Percentiles rank a stretch among this genome's conserved stretches.
These are phyloP conservation scores for Daboia siamensis DNA, from an alignment of 2,113 vertebrate species.

Conservation along the genomic window DNA sequence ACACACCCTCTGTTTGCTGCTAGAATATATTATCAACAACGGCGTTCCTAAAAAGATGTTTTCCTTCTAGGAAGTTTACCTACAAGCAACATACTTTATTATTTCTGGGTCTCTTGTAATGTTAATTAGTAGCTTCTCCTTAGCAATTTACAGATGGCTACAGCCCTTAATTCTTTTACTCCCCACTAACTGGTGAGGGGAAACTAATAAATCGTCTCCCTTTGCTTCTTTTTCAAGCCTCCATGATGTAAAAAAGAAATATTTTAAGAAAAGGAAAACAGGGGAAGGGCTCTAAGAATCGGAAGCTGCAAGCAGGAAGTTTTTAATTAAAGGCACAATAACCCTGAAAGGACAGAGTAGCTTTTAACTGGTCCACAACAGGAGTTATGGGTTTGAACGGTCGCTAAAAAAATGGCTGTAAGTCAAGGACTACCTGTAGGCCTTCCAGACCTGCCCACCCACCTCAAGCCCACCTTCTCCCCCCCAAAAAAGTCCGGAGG, in stretches of 20 bases:
- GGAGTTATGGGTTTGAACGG: too few relatives aligned
- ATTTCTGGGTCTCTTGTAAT: background rate
- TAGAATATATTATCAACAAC: background rate
- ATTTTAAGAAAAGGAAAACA: background rate
- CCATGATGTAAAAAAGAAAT: background rate
- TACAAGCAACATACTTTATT: background rate
- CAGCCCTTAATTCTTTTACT: too few relatives aligned
- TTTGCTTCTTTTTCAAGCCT: too few relatives aligned
- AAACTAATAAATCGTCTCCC: background rate
- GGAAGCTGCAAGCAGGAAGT: too few relatives aligned
- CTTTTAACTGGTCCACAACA: too few relatives aligned
- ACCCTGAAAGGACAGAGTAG: too few relatives aligned
- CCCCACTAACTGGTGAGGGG: background rate
- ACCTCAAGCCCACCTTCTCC: background rate
- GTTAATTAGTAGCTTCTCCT: background rate
- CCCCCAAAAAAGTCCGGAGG: background rate
- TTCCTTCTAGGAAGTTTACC: background rate
- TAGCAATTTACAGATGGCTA: background rate
- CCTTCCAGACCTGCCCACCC: background rate
- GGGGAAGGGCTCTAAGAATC: too few relatives aligned
- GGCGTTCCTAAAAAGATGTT: background rate
- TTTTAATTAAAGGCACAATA: too few relatives aligned
- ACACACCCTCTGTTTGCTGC: background rate
- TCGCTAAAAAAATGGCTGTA: too few relatives aligned
- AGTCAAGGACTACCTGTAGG: too few relatives aligned